Evolutionary conservation across 2,797 vertebrate species (phyloP), one percentile per base, ranked within the genome.

Genomic region (Bucorvus abyssinicus): DNA sequence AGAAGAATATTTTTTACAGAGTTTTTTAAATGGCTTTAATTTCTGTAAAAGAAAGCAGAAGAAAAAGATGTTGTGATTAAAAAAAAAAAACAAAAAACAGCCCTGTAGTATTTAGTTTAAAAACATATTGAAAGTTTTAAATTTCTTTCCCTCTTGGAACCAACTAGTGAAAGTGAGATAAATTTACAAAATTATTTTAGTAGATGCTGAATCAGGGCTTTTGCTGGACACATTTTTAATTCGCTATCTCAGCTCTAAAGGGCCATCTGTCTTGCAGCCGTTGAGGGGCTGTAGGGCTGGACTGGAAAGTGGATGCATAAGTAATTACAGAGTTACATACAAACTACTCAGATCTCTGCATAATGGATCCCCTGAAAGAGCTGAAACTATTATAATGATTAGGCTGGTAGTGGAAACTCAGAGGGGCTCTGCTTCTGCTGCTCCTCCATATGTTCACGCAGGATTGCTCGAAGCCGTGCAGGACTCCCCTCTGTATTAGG

Each of bases 331-430:
- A 82, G 81, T 80, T 89, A 87, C n/a, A 79, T 19, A 89, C 84
- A 87, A 91, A 87, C 87, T 80, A 76, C 91, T 82, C 81, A 52
- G 84, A 90, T 79, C 94, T 83, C 68, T 52, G 91, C 81, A 94
- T 89, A 94, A 94, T 94, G 94, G 84, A 94, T 95, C 93, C 90
- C 78, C 67, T 93, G 94, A 82, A 96, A 95, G 91, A 93, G 76
- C 40, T 59, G 86, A 32, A 87, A 80, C 86, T 89, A 77, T 91
- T 84, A 86, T 68, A 81, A 90, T 95, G 92, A 94, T 94, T 90
- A 94, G 88, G 68, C 75, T 93, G 86, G 70, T 65, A 68, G 78
- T 21, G 61, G 86, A 78, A 78, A 75, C 91, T 96, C 4, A 0
- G 75, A 85, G 88, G 91, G 82, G 84, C 91, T 96, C 87, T 56